phyloP scores from a whole-genome alignment of 2,113 vertebrate species.

The Charina bottae region DNA sequence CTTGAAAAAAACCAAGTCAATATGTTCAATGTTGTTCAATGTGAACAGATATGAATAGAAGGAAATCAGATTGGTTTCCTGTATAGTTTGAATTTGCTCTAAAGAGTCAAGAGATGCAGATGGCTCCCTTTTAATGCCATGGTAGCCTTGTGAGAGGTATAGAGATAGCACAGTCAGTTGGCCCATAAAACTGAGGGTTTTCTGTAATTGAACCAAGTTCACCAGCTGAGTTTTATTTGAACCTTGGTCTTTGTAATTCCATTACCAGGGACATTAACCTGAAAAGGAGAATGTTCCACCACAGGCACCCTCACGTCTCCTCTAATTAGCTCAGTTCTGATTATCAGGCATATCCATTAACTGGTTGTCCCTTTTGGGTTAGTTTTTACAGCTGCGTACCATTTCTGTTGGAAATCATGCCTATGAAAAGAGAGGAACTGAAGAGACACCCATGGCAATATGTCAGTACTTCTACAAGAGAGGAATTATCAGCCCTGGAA shows the following conservation, averaged over 20 bases:
- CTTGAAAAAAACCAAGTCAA: not conserved
- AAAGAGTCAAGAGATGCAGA: not conserved
- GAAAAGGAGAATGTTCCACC: not conserved
- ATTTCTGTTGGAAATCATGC: slow-evolving; percentile 88
- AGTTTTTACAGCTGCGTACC: slow-evolving; percentile 85
- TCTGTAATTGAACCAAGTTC: not conserved
- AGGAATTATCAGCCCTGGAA: slow-evolving; percentile 82
- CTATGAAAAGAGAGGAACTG: slow-evolving; percentile 75
- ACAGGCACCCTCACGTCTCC: not conserved
- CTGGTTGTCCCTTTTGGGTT: slow-evolving; percentile 45
- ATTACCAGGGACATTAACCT: not conserved
- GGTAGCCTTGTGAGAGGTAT: not conserved
- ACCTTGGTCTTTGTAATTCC: not conserved
- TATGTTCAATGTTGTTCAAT: not conserved
- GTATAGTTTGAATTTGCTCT: not conserved
- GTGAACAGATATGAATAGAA: not conserved
- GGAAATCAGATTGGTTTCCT: not conserved
- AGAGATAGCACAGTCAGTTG: not conserved
- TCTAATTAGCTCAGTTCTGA: not conserved
- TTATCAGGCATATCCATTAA: not conserved
- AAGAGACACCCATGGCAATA: slow-evolving; percentile 78
- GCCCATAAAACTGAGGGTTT: not conserved
- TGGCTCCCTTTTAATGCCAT: not conserved
- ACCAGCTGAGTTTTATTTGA: not conserved
- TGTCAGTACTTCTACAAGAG: slow-evolving; percentile 88